Conservation (phyloP, 2,797 vertebrate species). For the Poecilia gillii region DNA sequence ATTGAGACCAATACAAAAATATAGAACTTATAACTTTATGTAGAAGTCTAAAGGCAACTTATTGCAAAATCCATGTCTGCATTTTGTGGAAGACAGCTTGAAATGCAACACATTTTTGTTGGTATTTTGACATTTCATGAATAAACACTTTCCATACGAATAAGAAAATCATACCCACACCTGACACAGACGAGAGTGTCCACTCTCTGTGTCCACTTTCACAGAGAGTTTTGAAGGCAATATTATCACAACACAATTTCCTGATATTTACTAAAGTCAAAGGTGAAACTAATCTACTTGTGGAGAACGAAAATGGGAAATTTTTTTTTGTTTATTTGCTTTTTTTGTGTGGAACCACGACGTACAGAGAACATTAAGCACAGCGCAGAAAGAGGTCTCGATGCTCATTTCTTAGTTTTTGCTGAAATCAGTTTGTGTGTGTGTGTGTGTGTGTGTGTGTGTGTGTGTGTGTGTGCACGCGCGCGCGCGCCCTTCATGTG, state of each 20-base stretch:
- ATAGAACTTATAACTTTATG: too few relatives aligned
- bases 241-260: background rate
- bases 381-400: background rate
- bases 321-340: background rate
- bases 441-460: too few relatives aligned
- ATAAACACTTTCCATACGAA: background rate
- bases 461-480: too few relatives aligned
- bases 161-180: background rate
- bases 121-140: background rate
- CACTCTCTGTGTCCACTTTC: background rate
- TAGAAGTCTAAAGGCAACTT: background rate
- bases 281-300: background rate
- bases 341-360: background rate
- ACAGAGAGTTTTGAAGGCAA: background rate
- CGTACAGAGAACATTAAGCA: background rate
- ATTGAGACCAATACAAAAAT: background rate
- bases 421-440: too few relatives aligned
- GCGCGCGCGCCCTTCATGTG: too few relatives aligned
- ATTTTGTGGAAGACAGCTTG: background rate
- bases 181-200: background rate
- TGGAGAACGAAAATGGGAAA: background rate
- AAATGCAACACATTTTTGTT: background rate
- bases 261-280: background rate
- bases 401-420: too few relatives aligned
- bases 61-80: background rate